phyloP scores from a whole-genome alignment of 2,888 invertebrate species.

The Atethmia centrago region DNA sequence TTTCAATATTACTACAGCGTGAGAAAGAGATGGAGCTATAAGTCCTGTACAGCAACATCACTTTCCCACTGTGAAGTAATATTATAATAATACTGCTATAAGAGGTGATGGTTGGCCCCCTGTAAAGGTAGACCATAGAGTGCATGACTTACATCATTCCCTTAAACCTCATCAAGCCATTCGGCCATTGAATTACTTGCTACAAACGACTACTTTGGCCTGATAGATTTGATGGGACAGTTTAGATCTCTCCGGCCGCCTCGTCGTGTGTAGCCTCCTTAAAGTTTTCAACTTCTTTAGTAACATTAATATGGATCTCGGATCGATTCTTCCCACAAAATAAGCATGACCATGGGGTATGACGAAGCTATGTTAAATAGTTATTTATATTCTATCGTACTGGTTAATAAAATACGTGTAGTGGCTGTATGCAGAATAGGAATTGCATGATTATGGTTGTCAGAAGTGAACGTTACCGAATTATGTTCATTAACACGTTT shows the following conservation, averaged over 20 bases:
- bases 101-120: too few species aligned
- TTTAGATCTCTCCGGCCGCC: too few species aligned
- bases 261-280: background rate
- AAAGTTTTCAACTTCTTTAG: slow-evolving; percentile 13
- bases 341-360: slow-evolving; percentile 10
- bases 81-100: too few species aligned
- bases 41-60: too few species aligned
- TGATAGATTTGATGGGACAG: background rate
- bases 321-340: slow-evolving; percentile 42
- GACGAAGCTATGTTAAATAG: slow-evolving; percentile 36
- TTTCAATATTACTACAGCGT: too few species aligned
- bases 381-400: slow-evolving; percentile 51
- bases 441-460: slow-evolving; percentile 50
- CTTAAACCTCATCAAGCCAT: background rate
- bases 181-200: background rate
- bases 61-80: too few species aligned
- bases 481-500: slow-evolving; percentile 31
- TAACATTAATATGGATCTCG: slow-evolving; percentile 34
- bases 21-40: too few species aligned
- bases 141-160: background rate
- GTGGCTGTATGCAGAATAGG: slow-evolving; percentile 43
- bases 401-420: slow-evolving; percentile 38
- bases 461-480: slow-evolving; percentile 27
- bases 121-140: too few species aligned
- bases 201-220: background rate